phyloP scores from a whole-genome alignment of 35 echinoderm and acorn worm species.

The Apostichopus californicus region DNA sequence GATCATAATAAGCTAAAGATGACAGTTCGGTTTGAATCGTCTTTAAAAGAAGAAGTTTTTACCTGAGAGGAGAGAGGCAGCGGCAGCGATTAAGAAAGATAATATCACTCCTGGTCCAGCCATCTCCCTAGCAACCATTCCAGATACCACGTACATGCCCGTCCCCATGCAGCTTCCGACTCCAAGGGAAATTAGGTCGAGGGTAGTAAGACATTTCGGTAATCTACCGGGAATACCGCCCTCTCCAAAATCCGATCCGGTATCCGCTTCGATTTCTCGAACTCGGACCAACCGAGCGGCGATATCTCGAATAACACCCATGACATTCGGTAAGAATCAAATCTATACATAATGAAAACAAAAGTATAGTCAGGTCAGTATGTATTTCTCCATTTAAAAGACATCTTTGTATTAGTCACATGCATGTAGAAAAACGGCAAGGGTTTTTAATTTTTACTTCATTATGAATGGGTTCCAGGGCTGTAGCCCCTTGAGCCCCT shows the following conservation, averaged over 20 bases:
- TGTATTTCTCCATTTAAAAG: no score
- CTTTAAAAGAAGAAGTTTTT: not conserved
- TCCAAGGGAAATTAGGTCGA: conserved; percentile 92
- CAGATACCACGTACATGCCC: conserved; percentile 98
- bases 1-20: no score
- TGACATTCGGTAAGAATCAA: conserved; percentile 12
- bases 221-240: conserved; percentile 74
- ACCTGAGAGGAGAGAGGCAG: conserved; percentile 94
- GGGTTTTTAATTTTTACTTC: no score
- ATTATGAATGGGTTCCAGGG: no score
- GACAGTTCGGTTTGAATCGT: no score
- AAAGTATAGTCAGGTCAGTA: no score
- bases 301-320: conserved; percentile 65
- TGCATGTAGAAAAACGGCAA: no score
- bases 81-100: conserved; percentile 93
- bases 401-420: no score
- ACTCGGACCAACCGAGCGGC: conserved; percentile 74
- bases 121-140: conserved; percentile 90
- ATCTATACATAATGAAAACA: not conserved
- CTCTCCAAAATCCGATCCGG: conserved; percentile 5
- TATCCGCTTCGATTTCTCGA: conserved; percentile 71
- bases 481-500: no score
- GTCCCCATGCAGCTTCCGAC: conserved; percentile 99
- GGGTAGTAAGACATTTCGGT: conserved; percentile 85
- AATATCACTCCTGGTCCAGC: conserved; percentile 93